phyloP scores from a whole-genome alignment of 2,888 invertebrate species.

The Morinoia aosen region DNA sequence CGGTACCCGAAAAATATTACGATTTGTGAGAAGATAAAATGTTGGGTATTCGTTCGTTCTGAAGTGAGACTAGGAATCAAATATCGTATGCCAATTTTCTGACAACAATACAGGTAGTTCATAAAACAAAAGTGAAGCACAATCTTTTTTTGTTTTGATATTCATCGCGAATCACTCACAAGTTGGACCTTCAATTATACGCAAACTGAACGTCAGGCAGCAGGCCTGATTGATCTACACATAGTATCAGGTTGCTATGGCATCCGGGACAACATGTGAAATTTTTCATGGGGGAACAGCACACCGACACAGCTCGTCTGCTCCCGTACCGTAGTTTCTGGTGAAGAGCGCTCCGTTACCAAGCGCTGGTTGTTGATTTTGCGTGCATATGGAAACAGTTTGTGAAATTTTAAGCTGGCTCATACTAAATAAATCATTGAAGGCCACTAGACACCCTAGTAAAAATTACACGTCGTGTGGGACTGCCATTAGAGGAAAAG shows the following conservation, averaged over 20 bases:
- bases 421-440: too few relatives aligned
- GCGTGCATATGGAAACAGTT: neutral
- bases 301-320: neutral
- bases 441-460: too few relatives aligned
- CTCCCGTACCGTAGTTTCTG: neutral
- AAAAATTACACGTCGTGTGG: too few relatives aligned
- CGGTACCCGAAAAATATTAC: too few relatives aligned
- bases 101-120: neutral
- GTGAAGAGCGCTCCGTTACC: neutral
- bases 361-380: neutral
- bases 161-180: neutral
- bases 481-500: too few relatives aligned
- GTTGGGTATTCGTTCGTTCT: neutral
- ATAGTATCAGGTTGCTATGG: neutral
- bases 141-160: neutral
- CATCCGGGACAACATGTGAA: neutral
- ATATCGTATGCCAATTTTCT: neutral
- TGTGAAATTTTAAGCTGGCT: neutral
- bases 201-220: neutral
- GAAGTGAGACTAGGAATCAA: neutral
- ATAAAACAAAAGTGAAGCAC: neutral
- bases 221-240: neutral
- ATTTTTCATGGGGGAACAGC: neutral
- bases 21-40: neutral
- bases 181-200: neutral